These are phyloP conservation scores for Synanthedon vespiformis DNA, from an alignment of 2,888 invertebrate genomes.

Conservation along the genomic window DNA sequence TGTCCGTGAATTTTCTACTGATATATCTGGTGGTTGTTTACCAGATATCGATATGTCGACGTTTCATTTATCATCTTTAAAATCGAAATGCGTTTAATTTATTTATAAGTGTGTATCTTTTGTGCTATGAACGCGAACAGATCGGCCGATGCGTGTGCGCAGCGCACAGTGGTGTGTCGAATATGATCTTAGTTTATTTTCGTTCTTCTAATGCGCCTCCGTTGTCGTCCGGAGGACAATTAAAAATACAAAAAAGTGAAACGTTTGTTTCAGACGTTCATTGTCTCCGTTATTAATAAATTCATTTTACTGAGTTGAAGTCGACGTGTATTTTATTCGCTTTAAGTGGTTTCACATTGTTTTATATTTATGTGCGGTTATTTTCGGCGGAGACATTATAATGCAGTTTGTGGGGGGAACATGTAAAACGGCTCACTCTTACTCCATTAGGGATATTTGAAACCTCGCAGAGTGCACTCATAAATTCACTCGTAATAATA, in stretches of 20 bases:
- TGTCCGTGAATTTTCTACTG: no score
- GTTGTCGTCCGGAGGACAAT: constrained; percentile 66
- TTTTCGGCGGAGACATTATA: constrained; percentile 67
- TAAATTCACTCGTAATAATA: constrained; percentile 67
- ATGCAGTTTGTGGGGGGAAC: constrained; percentile 68
- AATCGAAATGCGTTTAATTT: no score
- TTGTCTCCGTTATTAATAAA: constrained; percentile 71
- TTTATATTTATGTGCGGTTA: constrained; percentile 71
- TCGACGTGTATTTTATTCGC: constrained; percentile 70
- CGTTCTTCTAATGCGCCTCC: constrained; percentile 66
- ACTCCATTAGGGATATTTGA: constrained; percentile 69
- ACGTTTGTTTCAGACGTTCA: constrained; percentile 69
- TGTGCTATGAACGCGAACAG: no score
- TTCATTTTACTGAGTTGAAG: constrained; percentile 69
- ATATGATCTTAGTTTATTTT: constrained; percentile 68
- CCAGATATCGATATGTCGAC: neutral
- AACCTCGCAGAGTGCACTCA: constrained; percentile 65
- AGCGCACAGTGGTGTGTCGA: constrained; percentile 29
- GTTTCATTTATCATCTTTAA: no score
- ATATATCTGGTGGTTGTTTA: neutral
- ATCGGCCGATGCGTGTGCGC: neutral
- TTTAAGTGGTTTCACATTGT: constrained; percentile 72
- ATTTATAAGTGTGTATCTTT: no score
- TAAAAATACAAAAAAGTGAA: constrained; percentile 69
- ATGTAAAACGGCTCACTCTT: constrained; percentile 65